Percentiles rank a stretch among this genome's conserved stretches.
Conservation (phyloP, 2,113 vertebrate species). For the Barnardius zonarius region DNA sequence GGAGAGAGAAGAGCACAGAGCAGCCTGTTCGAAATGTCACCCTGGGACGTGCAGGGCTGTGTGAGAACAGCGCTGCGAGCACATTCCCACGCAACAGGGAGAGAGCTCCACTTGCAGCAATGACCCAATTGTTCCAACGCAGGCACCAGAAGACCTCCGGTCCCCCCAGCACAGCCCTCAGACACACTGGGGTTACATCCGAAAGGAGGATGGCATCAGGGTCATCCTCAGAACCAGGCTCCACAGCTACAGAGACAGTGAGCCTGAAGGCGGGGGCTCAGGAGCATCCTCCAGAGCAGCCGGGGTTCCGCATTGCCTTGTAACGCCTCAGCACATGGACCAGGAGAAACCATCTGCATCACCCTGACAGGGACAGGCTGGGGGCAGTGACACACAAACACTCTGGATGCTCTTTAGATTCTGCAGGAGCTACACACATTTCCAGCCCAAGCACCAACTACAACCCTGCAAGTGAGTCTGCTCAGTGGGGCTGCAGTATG, state of each 20-base stretch:
- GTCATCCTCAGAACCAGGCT: not conserved
- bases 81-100: accelerated
- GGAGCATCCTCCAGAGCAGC: not conserved
- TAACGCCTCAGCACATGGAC: not conserved
- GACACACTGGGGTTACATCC: not conserved
- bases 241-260: not conserved
- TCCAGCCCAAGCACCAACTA: not conserved
- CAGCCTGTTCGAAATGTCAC: not conserved
- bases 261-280: not conserved
- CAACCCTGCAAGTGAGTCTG: not conserved
- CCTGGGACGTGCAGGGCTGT: accelerated
- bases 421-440: not conserved
- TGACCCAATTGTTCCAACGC: not conserved
- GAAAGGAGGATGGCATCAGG: not conserved
- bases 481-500: not conserved
- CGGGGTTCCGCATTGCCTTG: not conserved
- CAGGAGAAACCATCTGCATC: not conserved
- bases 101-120: not conserved
- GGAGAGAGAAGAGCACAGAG: not conserved
- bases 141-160: not conserved
- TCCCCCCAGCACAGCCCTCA: not conserved
- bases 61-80: not conserved
- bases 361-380: not conserved
- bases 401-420: not conserved
- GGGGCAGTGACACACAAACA: not conserved